Evolutionary conservation across 2,113 vertebrate genomes (phyloP).

Genomic region (Serranochromis macrocephalus): DNA sequence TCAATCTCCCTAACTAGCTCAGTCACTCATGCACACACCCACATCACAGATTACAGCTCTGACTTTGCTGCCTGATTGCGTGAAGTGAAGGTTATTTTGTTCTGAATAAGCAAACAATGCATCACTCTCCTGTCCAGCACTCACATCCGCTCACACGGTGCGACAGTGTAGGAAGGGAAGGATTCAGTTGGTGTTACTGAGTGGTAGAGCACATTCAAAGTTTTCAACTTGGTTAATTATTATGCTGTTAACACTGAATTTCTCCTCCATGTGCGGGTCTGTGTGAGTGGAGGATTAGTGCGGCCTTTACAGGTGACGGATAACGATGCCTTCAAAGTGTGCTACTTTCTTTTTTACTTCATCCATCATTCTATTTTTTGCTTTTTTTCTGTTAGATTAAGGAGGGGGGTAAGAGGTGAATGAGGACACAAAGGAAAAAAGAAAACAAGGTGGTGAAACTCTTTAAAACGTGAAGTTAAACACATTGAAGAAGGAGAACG

Average conservation of each 20-base stretch:
- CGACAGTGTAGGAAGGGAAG: neutral
- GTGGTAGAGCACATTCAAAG: neutral
- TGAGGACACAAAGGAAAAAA: neutral
- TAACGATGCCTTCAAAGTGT: neutral
- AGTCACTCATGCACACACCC: neutral
- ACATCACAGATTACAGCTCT: constrained; percentile 7
- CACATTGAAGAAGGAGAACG: neutral
- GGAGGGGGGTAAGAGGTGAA: neutral
- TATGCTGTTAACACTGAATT: neutral
- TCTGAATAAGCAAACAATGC: constrained; percentile 1
- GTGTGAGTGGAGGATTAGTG: neutral
- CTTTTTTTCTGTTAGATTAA: neutral
- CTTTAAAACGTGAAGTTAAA: neutral
- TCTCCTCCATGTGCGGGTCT: neutral
- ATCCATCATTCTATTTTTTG: neutral
- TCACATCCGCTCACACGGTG: neutral
- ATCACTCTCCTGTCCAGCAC: neutral
- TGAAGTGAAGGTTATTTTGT: constrained; percentile 29
- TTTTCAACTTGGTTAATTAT: neutral
- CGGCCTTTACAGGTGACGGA: neutral
- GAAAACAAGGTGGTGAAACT: neutral
- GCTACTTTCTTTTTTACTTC: neutral
- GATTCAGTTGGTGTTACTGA: neutral
- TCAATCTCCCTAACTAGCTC: neutral
- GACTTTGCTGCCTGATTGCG: constrained; percentile 2